A percentile compares a stretch with the other conserved stretches of the same genome.
Conservation (phyloP, 2,797 vertebrate species). For the Carcharodon carcharias region DNA sequence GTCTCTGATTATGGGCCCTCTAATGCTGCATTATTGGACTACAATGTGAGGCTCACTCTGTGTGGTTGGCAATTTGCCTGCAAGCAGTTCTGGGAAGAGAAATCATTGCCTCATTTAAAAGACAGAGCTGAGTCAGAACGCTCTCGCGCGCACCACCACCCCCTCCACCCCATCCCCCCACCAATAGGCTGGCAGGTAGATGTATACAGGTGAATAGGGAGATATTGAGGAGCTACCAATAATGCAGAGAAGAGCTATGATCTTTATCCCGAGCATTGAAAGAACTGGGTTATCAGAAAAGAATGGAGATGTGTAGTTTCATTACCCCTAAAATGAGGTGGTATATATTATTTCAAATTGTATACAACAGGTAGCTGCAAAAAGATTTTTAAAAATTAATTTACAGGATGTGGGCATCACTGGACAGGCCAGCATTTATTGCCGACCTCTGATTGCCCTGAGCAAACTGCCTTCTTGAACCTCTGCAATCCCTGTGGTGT, state of each 20-base stretch:
- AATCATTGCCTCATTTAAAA: not conserved
- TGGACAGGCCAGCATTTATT: too few relatives aligned
- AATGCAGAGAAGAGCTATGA: not conserved
- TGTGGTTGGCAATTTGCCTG: not conserved
- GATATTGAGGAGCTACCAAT: not conserved
- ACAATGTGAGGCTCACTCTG: not conserved
- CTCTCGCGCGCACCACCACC: too few relatives aligned
- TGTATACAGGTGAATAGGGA: not conserved
- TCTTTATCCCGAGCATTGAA: not conserved
- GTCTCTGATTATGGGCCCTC: not conserved
- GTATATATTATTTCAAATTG: not conserved
- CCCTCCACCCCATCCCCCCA: too few relatives aligned
- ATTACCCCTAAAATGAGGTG: not conserved
- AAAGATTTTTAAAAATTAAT: too few relatives aligned
- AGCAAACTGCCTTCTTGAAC: too few relatives aligned
- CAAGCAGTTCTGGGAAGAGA: not conserved
- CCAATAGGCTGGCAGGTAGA: too few relatives aligned
- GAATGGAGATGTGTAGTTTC: not conserved
- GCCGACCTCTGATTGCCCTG: too few relatives aligned
- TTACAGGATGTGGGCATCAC: too few relatives aligned
- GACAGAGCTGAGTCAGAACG: not conserved
- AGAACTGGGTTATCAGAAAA: not conserved
- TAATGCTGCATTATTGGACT: not conserved
- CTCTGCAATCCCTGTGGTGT: too few relatives aligned
- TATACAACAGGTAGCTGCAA: not conserved